A percentile compares a stretch with the other conserved stretches of the same genome.
These are phyloP conservation scores for Leptogaster cylindrica DNA, from an alignment of 2,888 invertebrate genomes.

Conservation along the genomic window DNA sequence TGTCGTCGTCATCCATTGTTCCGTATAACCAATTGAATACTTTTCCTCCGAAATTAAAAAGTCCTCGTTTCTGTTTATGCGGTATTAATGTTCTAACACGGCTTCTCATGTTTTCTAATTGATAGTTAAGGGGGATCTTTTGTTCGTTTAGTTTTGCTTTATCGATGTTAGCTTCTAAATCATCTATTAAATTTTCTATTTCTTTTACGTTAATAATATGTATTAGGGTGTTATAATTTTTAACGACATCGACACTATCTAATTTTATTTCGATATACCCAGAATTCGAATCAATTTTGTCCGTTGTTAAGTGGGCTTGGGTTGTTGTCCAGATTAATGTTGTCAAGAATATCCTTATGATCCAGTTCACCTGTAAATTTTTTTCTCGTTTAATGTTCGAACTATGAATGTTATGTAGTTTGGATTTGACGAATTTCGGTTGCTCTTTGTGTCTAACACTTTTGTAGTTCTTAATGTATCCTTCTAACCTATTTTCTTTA, in stretches of 20 bases:
- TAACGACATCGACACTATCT: conserved; percentile 19
- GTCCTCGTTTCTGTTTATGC: conserved; percentile 36
- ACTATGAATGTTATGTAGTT: conserved; percentile 22
- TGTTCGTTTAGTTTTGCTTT: not conserved
- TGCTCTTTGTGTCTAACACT: conserved; percentile 1
- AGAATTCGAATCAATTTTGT: conserved; percentile 28
- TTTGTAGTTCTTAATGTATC: conserved; percentile 36
- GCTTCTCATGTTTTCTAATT: conserved; percentile 8
- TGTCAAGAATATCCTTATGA: conserved; percentile 18
- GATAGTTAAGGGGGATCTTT: not conserved
- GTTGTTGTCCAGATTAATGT: not conserved
- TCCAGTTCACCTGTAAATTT: conserved; percentile 43
- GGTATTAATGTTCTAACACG: conserved; percentile 21
- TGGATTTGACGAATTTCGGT: too few relatives aligned
- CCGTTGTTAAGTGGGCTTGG: conserved; percentile 21
- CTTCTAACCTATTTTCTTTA: too few relatives aligned
- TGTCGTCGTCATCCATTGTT: conserved; percentile 39
- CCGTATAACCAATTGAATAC: conserved; percentile 33
- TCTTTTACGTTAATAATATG: conserved; percentile 24
- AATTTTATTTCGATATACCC: conserved; percentile 43
- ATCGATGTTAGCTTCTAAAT: not conserved
- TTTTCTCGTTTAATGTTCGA: conserved; percentile 45
- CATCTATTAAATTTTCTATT: conserved; percentile 14
- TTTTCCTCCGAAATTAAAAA: conserved; percentile 31
- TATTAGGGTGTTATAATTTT: conserved; percentile 31